Percentiles rank a stretch among this genome's conserved stretches.
These are phyloP conservation scores for Scyliorhinus canicula DNA, from an alignment of 2,797 vertebrate genomes.

Conservation along the genomic window DNA sequence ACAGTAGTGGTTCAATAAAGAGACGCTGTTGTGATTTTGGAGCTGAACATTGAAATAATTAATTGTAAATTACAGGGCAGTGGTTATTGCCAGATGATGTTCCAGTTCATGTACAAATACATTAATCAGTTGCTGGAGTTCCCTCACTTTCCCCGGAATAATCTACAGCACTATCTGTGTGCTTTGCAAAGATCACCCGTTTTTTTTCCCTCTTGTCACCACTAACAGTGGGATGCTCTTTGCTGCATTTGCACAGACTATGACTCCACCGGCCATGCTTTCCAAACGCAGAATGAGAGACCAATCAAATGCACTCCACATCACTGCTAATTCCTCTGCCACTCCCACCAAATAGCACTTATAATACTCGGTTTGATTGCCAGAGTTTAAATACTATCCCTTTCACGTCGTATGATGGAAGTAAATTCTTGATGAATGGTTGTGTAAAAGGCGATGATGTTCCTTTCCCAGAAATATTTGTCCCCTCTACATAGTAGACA, in stretches of 20 bases:
- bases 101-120: neutral
- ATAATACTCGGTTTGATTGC: neutral
- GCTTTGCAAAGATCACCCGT: neutral
- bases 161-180: neutral
- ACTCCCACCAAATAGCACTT: neutral
- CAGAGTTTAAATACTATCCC: neutral
- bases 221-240: neutral
- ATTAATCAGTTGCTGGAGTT: neutral
- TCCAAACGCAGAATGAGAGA: neutral
- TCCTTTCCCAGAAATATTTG: neutral
- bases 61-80: constrained; percentile 28
- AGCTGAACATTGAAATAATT: neutral
- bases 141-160: neutral
- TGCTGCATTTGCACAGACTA: too few species aligned
- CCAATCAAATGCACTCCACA: neutral
- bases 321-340: neutral
- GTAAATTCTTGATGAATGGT: neutral
- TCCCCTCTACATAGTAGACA: neutral
- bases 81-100: neutral
- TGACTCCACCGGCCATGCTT: neutral
- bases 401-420: neutral
- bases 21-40: neutral
- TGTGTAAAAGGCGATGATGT: neutral
- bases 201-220: neutral
- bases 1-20: neutral